Percentiles rank a stretch among this genome's conserved stretches.
phyloP scores from a whole-genome alignment of 1,140 invertebrate genomes.

The Drosophila orena region DNA sequence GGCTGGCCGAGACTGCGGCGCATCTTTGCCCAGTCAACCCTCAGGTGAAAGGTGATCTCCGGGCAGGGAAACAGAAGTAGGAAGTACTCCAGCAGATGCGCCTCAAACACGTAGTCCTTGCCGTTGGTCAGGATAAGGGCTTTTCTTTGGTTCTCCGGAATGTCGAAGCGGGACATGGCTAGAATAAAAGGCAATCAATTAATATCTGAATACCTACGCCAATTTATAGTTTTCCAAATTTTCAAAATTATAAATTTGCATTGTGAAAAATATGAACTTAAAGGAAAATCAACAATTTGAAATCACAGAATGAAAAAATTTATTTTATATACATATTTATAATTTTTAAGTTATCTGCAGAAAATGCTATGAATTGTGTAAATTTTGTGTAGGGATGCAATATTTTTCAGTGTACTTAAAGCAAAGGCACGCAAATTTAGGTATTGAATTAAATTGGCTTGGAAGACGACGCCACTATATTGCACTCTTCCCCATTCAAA shows the following conservation, averaged over 20 bases:
- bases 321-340: too few relatives aligned
- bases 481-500: not conserved
- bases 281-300: too few relatives aligned
- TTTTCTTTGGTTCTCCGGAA: conserved; percentile 39
- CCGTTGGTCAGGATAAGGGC: conserved; percentile 68
- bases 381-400: not conserved
- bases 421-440: not conserved
- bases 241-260: too few relatives aligned
- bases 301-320: too few relatives aligned
- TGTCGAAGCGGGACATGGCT: conserved; percentile 58
- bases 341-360: not conserved
- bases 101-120: conserved; percentile 66
- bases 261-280: too few relatives aligned
- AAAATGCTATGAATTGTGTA: not conserved
- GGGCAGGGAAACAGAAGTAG: conserved; percentile 72
- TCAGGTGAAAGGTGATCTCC: conserved; percentile 63
- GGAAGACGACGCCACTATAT: not conserved
- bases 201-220: not conserved
- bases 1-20: conserved; percentile 26
- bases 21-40: conserved; percentile 61
- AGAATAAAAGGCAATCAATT: not conserved
- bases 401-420: not conserved
- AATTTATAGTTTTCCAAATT: too few relatives aligned
- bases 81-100: conserved; percentile 72
- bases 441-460: not conserved